Percentiles rank a stretch among this genome's conserved stretches.
Conservation (phyloP, 2,888 invertebrate species). For the Epistrophella euchroma region DNA sequence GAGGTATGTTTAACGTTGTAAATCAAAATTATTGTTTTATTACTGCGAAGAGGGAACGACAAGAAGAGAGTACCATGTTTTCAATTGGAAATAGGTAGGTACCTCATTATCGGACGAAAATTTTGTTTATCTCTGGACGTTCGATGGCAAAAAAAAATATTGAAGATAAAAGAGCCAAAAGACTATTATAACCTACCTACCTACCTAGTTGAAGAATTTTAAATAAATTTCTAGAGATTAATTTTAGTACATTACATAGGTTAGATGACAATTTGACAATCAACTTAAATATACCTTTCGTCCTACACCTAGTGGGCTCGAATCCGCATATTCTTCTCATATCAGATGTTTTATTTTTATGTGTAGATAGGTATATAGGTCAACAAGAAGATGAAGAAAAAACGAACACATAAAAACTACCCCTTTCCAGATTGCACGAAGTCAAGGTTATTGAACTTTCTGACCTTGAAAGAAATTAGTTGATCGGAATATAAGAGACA, state of each 20-base stretch:
- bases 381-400: conserved; percentile 4
- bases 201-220: too few relatives aligned
- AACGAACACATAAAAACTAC: neutral
- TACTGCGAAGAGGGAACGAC: neutral
- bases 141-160: neutral
- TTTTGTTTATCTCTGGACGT: neutral
- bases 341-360: neutral
- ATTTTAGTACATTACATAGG: too few relatives aligned
- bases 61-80: neutral
- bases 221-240: too few relatives aligned
- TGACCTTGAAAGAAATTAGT: conserved; percentile 17
- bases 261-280: too few relatives aligned
- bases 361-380: too few relatives aligned
- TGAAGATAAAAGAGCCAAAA: too few relatives aligned
- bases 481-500: conserved; percentile 4
- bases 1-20: neutral
- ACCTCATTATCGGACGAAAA: neutral
- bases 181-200: neutral
- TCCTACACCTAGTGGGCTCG: too few relatives aligned
- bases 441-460: conserved; percentile 4
- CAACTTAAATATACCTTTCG: too few relatives aligned
- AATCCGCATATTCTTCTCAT: neutral
- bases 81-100: neutral
- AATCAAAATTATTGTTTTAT: neutral
- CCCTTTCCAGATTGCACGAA: neutral